Conservation (phyloP, 2,888 invertebrate species). For the Anorthoa munda region DNA sequence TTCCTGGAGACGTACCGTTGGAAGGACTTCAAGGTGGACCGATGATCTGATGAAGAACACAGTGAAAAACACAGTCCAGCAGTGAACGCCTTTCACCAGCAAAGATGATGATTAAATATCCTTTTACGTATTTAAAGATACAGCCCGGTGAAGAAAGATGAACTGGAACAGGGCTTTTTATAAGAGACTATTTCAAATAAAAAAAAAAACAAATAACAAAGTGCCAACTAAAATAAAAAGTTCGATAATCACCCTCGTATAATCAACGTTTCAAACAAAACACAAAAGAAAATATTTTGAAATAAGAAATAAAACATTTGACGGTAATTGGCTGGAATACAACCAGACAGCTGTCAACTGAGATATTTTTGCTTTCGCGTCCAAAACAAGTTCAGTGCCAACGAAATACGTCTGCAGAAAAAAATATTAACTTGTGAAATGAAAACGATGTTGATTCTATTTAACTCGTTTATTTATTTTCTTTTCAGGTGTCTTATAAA, state of each 20-base stretch:
- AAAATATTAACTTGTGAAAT: not conserved
- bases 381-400: constrained; percentile 3
- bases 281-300: constrained; percentile 34
- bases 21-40: no score
- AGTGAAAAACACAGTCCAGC: no score
- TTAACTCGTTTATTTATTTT: not conserved
- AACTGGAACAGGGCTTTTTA: no score
- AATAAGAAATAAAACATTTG: constrained; percentile 13
- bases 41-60: no score
- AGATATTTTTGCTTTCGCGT: constrained; percentile 20
- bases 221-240: not conserved
- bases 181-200: no score
- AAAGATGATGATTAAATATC: no score
- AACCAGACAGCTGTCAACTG: constrained; percentile 27
- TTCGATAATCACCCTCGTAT: not conserved
- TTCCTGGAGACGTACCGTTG: no score
- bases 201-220: no score
- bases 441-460: not conserved
- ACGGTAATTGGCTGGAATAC: constrained; percentile 37
- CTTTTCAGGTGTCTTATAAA: constrained; percentile 80
- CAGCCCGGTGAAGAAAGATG: not conserved
- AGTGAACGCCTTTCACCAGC: no score
- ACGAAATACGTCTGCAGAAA: constrained; percentile 8
- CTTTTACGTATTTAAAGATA: no score
- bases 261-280: not conserved